phyloP scores from a whole-genome alignment of 2,113 vertebrate genomes.

The Ceratotherium simum region DNA sequence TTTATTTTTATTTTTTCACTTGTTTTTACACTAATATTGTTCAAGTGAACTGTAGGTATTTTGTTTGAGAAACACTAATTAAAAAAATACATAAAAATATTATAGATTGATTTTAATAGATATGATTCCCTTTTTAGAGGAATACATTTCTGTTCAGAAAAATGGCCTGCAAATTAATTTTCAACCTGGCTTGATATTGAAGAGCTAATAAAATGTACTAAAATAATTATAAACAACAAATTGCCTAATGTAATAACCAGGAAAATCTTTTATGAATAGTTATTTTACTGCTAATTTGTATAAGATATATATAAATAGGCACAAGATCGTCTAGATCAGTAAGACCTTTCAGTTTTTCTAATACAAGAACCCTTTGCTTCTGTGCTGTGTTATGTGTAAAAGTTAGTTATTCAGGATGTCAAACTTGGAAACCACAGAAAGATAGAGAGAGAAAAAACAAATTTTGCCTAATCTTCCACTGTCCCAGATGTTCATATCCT shows the following conservation, averaged over 20 bases:
- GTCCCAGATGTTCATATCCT: background rate
- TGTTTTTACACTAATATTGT: slow-evolving; percentile 2
- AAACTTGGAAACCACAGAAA: slow-evolving; percentile 8
- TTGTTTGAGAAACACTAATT: slow-evolving; percentile 10
- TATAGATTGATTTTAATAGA: slow-evolving; percentile 7
- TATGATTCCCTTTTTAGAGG: slow-evolving; percentile 11
- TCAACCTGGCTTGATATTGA: slow-evolving; percentile 30
- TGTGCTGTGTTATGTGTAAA: background rate
- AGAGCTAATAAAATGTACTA: background rate
- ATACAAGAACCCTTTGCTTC: background rate
- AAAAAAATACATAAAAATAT: slow-evolving; percentile 5
- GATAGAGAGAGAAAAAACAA: background rate
- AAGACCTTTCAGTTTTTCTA: background rate
- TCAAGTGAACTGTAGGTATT: slow-evolving; percentile 39
- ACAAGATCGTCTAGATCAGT: background rate
- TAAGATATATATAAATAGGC: background rate
- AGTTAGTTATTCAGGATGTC: background rate
- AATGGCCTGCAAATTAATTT: slow-evolving; percentile 44
- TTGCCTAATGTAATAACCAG: background rate
- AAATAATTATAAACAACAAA: slow-evolving; percentile 9
- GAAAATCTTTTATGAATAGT: background rate
- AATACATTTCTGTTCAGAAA: slow-evolving; percentile 47
- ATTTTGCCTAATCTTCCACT: background rate
- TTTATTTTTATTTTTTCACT: background rate
- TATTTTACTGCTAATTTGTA: background rate